Base-by-base conservation (phyloP, 1,140 invertebrate species). In the Magallana angulata region DNA sequence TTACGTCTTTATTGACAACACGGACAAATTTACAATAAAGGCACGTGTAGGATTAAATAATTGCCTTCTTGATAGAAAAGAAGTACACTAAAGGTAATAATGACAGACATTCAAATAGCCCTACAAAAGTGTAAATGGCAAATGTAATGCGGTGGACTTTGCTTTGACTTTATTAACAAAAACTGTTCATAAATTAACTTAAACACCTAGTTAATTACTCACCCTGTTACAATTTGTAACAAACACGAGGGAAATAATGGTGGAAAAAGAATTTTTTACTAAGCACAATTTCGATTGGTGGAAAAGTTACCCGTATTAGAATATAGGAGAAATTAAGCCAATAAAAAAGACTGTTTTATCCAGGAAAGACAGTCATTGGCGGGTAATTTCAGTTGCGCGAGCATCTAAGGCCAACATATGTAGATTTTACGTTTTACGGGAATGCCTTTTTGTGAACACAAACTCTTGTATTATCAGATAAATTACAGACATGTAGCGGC, bases 221-320 rank as follows among this genome's bases (percentile, higher is more conserved):
- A 82, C 81, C 57, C 48, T 57, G 64, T 68, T 57, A 71, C 68
- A 68, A 85, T 85, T 85, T 85, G 58, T 76, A 30, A 57, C 30
- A 56, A 85, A 85, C 84, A 85, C 84, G 84, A 85, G 84, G 84
- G 84, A 85, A 85, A 76, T 76, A 76, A 85, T 85, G 84, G 84
- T 85, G 84, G 84, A 85, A 85, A 85, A 85, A 71, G 57, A 76
- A 57, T 24, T 5, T 11, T 36, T 56, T 6, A 48, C 36, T 57
- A 57, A 85, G 18, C n/a, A 14, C 12, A 16, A 1, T 80, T 76
- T 56, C 36, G 84, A 85, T 85, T 85, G 84, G 84, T 76, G 8
- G 36, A 76, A 76, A 76, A 76, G 11, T 36, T 76, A 76, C 36
- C 68, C 12, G 68, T 76, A 76, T 30, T 30, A 76, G 9, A 76